Evolutionary conservation across 2,113 vertebrate species (phyloP).

Genomic region (Sapajus apella): DNA sequence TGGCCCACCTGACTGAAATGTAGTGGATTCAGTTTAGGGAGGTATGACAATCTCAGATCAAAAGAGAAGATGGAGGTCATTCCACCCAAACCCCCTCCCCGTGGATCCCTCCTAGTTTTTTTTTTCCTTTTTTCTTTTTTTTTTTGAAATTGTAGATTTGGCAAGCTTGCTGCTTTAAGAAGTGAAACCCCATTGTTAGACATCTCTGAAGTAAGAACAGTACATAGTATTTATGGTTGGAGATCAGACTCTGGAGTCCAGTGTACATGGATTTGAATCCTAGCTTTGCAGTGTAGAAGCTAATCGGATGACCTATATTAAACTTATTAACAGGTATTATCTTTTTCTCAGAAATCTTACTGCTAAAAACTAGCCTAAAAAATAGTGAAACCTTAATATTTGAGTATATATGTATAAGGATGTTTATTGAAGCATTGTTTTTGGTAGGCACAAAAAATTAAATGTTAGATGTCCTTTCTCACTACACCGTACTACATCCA

Average conservation of each 20-base stretch:
- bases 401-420: background rate
- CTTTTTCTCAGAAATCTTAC: background rate
- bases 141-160: background rate
- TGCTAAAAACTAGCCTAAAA: background rate
- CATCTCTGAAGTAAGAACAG: background rate
- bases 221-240: fast-evolving
- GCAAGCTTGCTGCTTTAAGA: background rate
- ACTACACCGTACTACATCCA: background rate
- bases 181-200: background rate
- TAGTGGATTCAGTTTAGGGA: background rate
- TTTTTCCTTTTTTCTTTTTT: too few relatives aligned
- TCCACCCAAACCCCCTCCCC: background rate
- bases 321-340: background rate
- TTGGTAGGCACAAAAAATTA: background rate
- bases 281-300: background rate
- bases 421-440: background rate
- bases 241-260: background rate
- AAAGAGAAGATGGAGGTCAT: background rate
- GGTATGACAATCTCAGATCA: background rate
- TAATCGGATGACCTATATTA: background rate
- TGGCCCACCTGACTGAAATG: background rate
- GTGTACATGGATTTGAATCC: fast-evolving
- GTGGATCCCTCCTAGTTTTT: background rate
- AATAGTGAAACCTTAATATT: background rate
- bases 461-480: background rate